Conservation (phyloP, 2,888 invertebrate species). For the Chloromyia formosa region DNA sequence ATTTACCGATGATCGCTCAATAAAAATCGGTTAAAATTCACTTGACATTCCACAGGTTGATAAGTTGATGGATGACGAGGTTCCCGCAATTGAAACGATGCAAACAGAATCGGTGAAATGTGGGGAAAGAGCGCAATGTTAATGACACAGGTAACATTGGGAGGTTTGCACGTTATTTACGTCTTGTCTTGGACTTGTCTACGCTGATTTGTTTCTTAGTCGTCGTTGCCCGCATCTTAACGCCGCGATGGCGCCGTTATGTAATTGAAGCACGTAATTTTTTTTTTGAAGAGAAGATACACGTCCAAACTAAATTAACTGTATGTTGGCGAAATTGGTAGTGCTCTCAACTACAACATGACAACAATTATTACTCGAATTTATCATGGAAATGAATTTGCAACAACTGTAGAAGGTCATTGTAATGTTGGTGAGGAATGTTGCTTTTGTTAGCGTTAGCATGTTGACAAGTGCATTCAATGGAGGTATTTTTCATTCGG, state of each 20-base stretch:
- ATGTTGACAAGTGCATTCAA: slow-evolving; percentile 10
- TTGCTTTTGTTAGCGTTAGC: not conserved
- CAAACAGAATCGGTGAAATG: not conserved
- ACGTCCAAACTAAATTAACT: slow-evolving; percentile 9
- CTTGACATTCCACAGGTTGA: not conserved
- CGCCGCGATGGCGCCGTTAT: slow-evolving; percentile 24
- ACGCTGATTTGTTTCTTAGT: not conserved
- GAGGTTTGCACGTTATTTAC: not conserved
- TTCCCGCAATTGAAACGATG: not conserved
- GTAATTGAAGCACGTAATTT: slow-evolving; percentile 28
- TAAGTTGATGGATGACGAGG: not conserved
- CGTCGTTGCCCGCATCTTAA: slow-evolving; percentile 8
- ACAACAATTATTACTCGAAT: slow-evolving; percentile 9
- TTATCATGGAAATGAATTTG: slow-evolving; percentile 25
- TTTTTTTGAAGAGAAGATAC: no score
- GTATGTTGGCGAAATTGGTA: slow-evolving; percentile 12
- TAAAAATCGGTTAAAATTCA: not conserved
- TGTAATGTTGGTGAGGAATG: slow-evolving; percentile 11
- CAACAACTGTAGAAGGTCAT: slow-evolving; percentile 4
- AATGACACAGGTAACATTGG: slow-evolving; percentile 28
- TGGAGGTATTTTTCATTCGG: slow-evolving; percentile 8
- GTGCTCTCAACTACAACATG: not conserved
- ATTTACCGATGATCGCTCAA: no score
- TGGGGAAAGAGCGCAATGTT: slow-evolving; percentile 22
- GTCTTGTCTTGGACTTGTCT: not conserved